Conservation (phyloP, 2,888 invertebrate genomes). For the Cantharis rustica region DNA sequence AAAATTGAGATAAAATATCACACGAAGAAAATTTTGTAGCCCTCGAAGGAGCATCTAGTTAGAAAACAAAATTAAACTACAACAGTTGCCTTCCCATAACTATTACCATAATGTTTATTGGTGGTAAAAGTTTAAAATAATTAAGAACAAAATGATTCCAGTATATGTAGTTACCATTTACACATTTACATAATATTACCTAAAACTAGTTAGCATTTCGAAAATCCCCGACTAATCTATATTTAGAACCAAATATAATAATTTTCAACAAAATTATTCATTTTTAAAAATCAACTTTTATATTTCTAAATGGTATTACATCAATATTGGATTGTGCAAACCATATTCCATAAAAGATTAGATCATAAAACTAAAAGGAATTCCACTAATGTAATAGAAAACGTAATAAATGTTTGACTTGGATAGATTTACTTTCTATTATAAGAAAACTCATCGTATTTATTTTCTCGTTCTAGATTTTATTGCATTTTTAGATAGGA, state of each 20-base stretch:
- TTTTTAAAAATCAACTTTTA: neutral
- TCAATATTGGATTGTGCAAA: neutral
- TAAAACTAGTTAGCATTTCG: neutral
- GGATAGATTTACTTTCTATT: neutral
- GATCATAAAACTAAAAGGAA: neutral
- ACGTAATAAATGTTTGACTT: neutral
- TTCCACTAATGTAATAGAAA: neutral
- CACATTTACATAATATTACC: too few species aligned
- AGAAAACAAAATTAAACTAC: too few species aligned
- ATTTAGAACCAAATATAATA: neutral
- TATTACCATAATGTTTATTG: too few species aligned
- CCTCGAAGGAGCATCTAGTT: too few species aligned
- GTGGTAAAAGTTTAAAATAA: too few species aligned
- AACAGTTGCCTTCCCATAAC: too few species aligned
- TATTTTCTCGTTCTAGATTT: neutral
- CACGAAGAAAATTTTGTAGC: too few species aligned
- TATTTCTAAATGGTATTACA: neutral
- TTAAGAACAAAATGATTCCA: too few species aligned
- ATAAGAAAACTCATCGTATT: neutral
- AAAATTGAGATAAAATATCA: too few species aligned
- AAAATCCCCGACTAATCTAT: neutral
- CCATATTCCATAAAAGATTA: neutral
- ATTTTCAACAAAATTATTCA: neutral
- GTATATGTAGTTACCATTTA: too few species aligned
- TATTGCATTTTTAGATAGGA: neutral